phyloP scores from a whole-genome alignment of 2,113 vertebrate genomes.

The Cathartes aura region DNA sequence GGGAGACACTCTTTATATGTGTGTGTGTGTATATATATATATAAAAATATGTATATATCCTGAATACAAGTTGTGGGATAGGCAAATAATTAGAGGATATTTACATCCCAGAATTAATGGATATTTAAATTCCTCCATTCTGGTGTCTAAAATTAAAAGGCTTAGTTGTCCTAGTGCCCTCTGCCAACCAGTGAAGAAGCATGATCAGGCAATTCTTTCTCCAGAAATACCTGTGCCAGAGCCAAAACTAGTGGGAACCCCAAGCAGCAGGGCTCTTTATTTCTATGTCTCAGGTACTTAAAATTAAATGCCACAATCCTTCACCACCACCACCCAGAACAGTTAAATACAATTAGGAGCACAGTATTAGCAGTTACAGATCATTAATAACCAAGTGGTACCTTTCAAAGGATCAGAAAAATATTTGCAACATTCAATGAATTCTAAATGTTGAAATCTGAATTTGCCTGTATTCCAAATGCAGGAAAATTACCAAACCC shows the following conservation, averaged over 20 bases:
- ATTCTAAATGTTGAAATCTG: fast-evolving
- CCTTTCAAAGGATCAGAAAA: neutral
- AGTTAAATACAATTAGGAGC: fast-evolving
- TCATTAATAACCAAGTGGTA: fast-evolving
- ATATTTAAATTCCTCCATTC: neutral
- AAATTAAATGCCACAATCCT: neutral
- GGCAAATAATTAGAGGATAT: neutral
- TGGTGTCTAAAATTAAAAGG: neutral
- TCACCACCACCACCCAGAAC: neutral
- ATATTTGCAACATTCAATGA: fast-evolving
- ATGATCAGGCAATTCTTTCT: neutral
- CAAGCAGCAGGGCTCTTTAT: neutral
- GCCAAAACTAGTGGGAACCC: neutral
- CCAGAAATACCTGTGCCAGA: neutral
- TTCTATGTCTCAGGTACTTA: neutral
- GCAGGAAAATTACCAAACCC: neutral
- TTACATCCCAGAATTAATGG: neutral
- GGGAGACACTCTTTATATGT: fast-evolving
- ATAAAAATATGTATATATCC: fast-evolving
- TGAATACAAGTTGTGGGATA: fast-evolving
- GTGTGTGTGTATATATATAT: too few species aligned
- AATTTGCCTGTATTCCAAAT: neutral
- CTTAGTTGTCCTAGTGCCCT: neutral
- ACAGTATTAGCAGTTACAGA: fast-evolving
- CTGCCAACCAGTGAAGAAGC: neutral